Evolutionary conservation across 2,113 vertebrate species (phyloP).

Genomic region (Crocuta crocuta): DNA sequence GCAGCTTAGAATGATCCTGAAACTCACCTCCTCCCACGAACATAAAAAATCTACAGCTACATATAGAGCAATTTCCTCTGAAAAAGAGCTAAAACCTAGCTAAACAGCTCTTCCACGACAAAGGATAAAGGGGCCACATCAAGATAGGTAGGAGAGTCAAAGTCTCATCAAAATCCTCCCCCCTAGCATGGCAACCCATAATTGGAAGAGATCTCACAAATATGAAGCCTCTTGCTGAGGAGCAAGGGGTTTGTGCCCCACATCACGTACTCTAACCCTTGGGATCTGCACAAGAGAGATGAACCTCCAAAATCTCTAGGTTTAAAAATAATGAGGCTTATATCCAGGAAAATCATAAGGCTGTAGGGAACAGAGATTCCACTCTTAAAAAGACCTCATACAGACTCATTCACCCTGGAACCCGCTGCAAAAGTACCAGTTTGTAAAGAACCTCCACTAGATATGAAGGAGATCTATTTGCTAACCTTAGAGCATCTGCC

Average conservation of each 20-base stretch:
- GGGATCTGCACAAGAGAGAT: not conserved
- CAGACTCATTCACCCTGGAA: not conserved
- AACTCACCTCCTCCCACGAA: not conserved
- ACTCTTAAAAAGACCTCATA: not conserved
- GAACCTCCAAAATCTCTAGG: not conserved
- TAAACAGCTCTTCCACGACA: not conserved
- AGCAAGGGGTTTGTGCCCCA: not conserved
- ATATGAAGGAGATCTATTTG: not conserved
- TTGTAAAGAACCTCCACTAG: not conserved
- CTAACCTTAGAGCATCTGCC: not conserved
- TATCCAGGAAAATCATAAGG: not conserved
- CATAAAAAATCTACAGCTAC: not conserved
- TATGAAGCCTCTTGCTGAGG: not conserved
- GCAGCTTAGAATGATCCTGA: not conserved
- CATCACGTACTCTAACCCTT: not conserved
- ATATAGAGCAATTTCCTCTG: not conserved
- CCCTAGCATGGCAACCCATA: not conserved
- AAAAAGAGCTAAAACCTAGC: not conserved
- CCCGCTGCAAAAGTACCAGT: not conserved
- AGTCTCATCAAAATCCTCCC: not conserved
- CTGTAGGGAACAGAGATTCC: not conserved
- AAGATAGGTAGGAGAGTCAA: not conserved
- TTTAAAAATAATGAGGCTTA: not conserved
- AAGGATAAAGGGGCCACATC: not conserved
- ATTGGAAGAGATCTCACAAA: not conserved